These are phyloP conservation scores for Heliconius himera DNA, from an alignment of 1,140 invertebrate genomes.

Conservation along the genomic window DNA sequence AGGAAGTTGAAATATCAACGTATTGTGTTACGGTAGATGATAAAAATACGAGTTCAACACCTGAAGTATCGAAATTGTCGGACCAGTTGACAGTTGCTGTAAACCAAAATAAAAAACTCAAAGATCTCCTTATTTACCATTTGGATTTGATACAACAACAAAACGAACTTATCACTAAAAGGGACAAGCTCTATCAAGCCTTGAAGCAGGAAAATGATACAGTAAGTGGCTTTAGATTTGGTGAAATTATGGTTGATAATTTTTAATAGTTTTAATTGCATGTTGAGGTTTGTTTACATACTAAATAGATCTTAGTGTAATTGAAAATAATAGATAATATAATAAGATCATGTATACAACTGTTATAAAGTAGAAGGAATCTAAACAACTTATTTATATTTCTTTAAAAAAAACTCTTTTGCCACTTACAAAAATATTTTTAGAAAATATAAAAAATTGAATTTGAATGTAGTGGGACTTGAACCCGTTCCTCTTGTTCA, in stretches of 20 bases:
- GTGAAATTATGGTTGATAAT: not conserved
- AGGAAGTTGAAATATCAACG: constrained; percentile 58
- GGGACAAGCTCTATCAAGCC: constrained; percentile 61
- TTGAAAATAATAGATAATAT: not conserved
- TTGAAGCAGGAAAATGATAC: constrained; percentile 72
- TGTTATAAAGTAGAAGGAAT: not conserved
- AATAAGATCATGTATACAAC: not conserved
- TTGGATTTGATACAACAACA: constrained; percentile 72
- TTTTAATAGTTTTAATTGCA: constrained; percentile 24
- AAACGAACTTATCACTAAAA: constrained; percentile 65
- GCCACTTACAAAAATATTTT: too few relatives aligned
- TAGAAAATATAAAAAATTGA: too few relatives aligned
- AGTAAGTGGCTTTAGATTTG: constrained; percentile 53
- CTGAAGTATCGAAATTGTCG: constrained; percentile 49
- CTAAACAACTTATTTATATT: not conserved
- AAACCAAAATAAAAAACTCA: constrained; percentile 64
- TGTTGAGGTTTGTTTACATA: constrained; percentile 30
- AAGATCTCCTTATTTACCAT: constrained; percentile 66
- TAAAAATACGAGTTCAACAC: constrained; percentile 38
- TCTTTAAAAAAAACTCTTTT: too few relatives aligned
- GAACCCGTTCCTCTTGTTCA: too few relatives aligned
- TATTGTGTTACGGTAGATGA: constrained; percentile 58
- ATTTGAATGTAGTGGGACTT: too few relatives aligned
- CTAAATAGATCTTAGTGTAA: not conserved
- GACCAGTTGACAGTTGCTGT: constrained; percentile 53